Evolutionary conservation across 2,113 vertebrate species (phyloP).

Genomic region (Chaetura pelagica): DNA sequence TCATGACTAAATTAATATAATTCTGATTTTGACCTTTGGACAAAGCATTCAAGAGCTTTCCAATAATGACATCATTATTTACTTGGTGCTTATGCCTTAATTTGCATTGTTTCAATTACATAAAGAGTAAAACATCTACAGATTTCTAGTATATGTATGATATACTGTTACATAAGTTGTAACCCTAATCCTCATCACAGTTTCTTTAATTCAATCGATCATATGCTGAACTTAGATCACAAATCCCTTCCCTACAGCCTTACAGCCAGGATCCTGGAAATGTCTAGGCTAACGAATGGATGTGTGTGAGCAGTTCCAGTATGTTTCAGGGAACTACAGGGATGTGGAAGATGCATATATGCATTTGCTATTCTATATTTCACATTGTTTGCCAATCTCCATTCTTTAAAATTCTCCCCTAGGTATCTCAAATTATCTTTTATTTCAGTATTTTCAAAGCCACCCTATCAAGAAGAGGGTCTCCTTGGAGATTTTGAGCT

Average conservation of each 20-base stretch:
- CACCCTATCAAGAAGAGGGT: conserved; percentile 11
- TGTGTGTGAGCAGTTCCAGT: background rate
- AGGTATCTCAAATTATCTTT: conserved; percentile 27
- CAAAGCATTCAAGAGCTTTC: conserved; percentile 31
- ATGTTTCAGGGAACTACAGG: background rate
- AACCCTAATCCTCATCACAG: background rate
- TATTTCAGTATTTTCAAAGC: conserved; percentile 53
- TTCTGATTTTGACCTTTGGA: conserved; percentile 17
- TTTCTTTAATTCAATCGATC: background rate
- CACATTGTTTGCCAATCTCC: background rate
- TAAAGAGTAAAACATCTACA: background rate
- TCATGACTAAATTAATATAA: conserved; percentile 39
- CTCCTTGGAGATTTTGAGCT: conserved; percentile 43
- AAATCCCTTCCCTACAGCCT: background rate
- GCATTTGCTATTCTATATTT: background rate
- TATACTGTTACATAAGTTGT: background rate
- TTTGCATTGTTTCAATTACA: background rate
- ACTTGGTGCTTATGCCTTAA: background rate
- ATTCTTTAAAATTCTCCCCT: conserved; percentile 10
- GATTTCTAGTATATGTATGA: background rate
- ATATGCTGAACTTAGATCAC: background rate
- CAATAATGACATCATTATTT: background rate
- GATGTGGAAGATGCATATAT: background rate
- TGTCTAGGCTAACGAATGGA: background rate
- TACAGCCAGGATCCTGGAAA: background rate